Conservation (phyloP, 1,140 invertebrate species). For the Musca domestica region DNA sequence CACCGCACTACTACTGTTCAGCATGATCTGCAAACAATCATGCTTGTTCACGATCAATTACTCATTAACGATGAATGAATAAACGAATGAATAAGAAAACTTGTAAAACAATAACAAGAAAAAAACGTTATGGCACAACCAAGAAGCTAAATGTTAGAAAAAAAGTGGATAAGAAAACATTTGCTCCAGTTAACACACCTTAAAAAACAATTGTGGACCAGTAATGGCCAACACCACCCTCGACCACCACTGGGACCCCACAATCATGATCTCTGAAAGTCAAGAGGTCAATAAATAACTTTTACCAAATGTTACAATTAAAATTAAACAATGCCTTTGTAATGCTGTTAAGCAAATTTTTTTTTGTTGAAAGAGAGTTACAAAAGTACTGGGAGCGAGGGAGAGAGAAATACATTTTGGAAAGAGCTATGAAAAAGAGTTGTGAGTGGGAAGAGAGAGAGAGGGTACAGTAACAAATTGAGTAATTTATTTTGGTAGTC, state of each 20-base stretch:
- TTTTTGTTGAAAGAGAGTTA: no score
- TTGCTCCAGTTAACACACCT: background rate
- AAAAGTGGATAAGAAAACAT: background rate
- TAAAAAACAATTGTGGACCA: background rate
- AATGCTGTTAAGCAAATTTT: no score
- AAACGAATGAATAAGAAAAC: background rate
- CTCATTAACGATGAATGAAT: background rate
- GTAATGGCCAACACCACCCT: background rate
- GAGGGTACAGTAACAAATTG: no score
- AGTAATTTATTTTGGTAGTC: background rate
- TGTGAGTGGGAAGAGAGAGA: no score
- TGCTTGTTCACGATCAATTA: background rate
- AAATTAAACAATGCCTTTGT: background rate
- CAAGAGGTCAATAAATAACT: conserved; percentile 14
- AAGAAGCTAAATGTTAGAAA: no score
- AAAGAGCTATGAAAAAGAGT: no score
- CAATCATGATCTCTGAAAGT: background rate
- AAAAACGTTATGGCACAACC: no score
- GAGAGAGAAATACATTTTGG: no score
- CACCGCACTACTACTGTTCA: no score
- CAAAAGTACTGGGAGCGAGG: no score
- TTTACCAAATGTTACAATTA: conserved; percentile 13
- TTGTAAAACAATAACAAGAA: background rate
- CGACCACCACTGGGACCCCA: background rate
- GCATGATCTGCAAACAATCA: background rate